Evolutionary conservation across 2,797 vertebrate genomes (phyloP).

Genomic region (Botia kubotai): DNA sequence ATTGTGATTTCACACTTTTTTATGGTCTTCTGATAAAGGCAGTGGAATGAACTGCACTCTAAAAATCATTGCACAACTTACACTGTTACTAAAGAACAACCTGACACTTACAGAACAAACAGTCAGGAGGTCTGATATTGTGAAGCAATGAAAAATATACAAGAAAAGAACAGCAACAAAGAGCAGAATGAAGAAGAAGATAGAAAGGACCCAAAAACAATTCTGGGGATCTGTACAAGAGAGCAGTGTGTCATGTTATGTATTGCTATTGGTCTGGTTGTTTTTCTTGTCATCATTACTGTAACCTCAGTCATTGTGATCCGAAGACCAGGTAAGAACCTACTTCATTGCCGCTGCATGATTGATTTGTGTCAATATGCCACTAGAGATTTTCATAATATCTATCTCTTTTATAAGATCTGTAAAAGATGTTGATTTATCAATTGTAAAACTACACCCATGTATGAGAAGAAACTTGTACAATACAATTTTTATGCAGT

Average conservation of each 20-base stretch:
- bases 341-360: background rate
- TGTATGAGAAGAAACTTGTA: no score
- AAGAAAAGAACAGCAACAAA: slow-evolving; percentile 3
- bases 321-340: slow-evolving; percentile 56
- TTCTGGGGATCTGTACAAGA: slow-evolving; percentile 60
- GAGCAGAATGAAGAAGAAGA: slow-evolving; percentile 40
- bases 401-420: no score
- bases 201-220: slow-evolving; percentile 21
- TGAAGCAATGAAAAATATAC: slow-evolving; percentile 42
- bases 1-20: slow-evolving; percentile 20
- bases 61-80: background rate
- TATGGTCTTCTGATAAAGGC: slow-evolving; percentile 49
- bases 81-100: background rate
- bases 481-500: background rate
- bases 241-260: slow-evolving; percentile 59
- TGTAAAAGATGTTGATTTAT: no score
- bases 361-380: background rate
- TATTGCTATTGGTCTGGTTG: slow-evolving; percentile 55
- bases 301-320: slow-evolving; percentile 60
- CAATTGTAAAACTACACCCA: no score
- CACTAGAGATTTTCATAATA: no score
- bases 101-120: slow-evolving; percentile 1
- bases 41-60: background rate
- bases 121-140: background rate
- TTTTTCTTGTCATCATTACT: slow-evolving; percentile 59